Evolutionary conservation across 2,888 invertebrate species (phyloP).

Genomic region (Xylota sylvarum): DNA sequence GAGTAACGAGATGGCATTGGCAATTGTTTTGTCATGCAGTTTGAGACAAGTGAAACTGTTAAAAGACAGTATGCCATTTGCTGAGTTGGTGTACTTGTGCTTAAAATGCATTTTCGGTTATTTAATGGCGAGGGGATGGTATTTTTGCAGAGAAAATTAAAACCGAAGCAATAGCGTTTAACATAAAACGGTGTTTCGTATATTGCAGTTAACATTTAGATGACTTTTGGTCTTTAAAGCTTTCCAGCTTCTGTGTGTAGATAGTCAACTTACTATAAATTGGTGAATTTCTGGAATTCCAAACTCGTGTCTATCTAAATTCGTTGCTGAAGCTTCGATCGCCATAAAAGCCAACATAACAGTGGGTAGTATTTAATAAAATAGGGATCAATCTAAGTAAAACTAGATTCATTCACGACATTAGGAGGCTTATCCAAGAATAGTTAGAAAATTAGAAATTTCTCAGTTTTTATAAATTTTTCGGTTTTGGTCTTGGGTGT

Average conservation of each 20-base stretch:
- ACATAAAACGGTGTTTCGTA: constrained; percentile 11
- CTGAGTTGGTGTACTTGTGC: constrained; percentile 17
- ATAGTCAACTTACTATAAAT: not conserved
- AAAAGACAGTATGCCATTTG: constrained; percentile 36
- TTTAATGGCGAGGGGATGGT: constrained; percentile 24
- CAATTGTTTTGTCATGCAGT: constrained; percentile 71
- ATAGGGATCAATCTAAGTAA: too few relatives aligned
- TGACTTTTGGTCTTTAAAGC: constrained; percentile 9
- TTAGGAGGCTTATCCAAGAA: too few relatives aligned
- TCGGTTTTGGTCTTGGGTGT: too few relatives aligned
- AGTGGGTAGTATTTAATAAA: too few relatives aligned
- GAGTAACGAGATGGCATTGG: constrained; percentile 52
- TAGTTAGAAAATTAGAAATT: too few relatives aligned
- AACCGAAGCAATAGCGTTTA: constrained; percentile 25
- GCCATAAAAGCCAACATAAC: too few relatives aligned
- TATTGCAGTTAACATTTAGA: constrained; percentile 11
- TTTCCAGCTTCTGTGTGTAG: not conserved
- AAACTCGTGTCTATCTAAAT: too few relatives aligned
- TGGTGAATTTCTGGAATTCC: not conserved
- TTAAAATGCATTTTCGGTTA: constrained; percentile 64
- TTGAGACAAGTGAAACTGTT: constrained; percentile 70
- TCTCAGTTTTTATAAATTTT: too few relatives aligned
- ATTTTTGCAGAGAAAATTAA: constrained; percentile 45
- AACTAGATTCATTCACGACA: too few relatives aligned
- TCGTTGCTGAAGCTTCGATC: too few relatives aligned